Evolutionary conservation across 2,888 invertebrate species (phyloP).

Genomic region (Elysia crispata): DNA sequence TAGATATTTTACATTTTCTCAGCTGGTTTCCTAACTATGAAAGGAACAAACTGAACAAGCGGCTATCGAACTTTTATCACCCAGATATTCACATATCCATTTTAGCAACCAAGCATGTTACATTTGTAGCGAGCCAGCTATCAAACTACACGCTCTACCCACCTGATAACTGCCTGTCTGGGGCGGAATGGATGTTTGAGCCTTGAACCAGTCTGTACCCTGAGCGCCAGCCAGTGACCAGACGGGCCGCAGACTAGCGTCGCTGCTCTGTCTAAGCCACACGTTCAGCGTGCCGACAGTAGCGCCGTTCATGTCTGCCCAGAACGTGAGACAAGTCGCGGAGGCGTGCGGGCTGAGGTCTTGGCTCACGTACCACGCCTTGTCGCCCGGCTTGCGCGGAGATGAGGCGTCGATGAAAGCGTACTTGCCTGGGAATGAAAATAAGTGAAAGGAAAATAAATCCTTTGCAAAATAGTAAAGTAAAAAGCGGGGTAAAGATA

Average conservation of each 20-base stretch:
- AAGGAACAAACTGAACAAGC: too few species aligned
- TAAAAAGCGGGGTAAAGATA: too few species aligned
- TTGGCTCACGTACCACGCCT: slow-evolving; percentile 66
- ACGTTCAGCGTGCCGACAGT: slow-evolving; percentile 63
- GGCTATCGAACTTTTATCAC: too few species aligned
- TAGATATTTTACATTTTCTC: too few species aligned
- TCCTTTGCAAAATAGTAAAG: too few species aligned
- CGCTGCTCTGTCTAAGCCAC: slow-evolving; percentile 57
- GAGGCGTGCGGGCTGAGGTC: slow-evolving; percentile 51
- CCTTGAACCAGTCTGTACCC: slow-evolving; percentile 55
- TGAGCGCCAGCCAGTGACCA: slow-evolving; percentile 65
- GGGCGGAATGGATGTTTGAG: slow-evolving; percentile 38
- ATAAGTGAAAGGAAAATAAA: too few species aligned
- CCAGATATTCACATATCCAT: too few species aligned
- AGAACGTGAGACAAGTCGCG: slow-evolving; percentile 65
- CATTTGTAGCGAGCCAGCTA: too few species aligned
- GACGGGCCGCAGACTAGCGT: slow-evolving; percentile 56
- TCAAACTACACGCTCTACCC: neutral
- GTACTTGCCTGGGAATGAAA: slow-evolving; percentile 78
- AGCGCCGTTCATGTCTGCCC: slow-evolving; percentile 71
- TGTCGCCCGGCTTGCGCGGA: slow-evolving; percentile 81
- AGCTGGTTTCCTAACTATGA: too few species aligned
- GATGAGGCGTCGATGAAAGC: slow-evolving; percentile 77
- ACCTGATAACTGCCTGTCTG: slow-evolving; percentile 49
- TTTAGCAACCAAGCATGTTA: too few species aligned